A percentile compares a stretch with the other conserved stretches of the same genome.
phyloP scores from a whole-genome alignment of 2,797 vertebrate genomes.

The Echeneis naucrates region DNA sequence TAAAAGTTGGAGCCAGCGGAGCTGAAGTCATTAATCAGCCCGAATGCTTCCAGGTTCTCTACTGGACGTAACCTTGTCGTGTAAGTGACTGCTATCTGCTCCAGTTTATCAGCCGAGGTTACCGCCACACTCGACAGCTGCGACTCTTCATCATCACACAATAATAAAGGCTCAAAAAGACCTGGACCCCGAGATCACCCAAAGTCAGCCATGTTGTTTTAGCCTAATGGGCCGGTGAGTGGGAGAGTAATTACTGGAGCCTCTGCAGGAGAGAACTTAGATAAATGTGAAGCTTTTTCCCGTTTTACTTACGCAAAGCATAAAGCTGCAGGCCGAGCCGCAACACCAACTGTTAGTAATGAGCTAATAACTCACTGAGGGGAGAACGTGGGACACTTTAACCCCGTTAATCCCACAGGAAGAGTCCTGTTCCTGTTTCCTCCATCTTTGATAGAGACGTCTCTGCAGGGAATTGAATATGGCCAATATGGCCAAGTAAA shows the following conservation, averaged over 20 bases:
- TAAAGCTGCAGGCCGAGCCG: constrained; percentile 64
- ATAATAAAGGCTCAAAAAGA: constrained; percentile 39
- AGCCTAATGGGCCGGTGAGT: constrained; percentile 56
- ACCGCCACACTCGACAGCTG: constrained; percentile 38
- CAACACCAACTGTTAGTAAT: constrained; percentile 76
- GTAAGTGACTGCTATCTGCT: constrained; percentile 48
- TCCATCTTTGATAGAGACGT: no score
- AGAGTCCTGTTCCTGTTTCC: no score
- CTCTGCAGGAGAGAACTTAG: constrained; percentile 69
- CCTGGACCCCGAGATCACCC: constrained; percentile 35
- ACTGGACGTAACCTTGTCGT: constrained; percentile 44
- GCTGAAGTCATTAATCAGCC: constrained; percentile 45
- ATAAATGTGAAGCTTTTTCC: constrained; percentile 49
- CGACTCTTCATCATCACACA: constrained; percentile 34
- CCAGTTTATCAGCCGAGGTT: constrained; percentile 43
- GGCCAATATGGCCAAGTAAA: no score
- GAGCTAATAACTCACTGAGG: constrained; percentile 80
- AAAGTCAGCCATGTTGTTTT: constrained; percentile 61
- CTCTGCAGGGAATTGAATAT: no score
- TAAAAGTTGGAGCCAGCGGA: constrained; percentile 24
- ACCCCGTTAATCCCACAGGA: no score
- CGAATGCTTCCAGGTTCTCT: constrained; percentile 22
- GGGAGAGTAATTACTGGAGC: constrained; percentile 57
- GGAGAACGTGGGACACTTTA: constrained; percentile 65
- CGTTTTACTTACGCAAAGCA: constrained; percentile 63